Base-by-base conservation (phyloP, 2,113 vertebrate genomes). In the Turnix velox region DNA sequence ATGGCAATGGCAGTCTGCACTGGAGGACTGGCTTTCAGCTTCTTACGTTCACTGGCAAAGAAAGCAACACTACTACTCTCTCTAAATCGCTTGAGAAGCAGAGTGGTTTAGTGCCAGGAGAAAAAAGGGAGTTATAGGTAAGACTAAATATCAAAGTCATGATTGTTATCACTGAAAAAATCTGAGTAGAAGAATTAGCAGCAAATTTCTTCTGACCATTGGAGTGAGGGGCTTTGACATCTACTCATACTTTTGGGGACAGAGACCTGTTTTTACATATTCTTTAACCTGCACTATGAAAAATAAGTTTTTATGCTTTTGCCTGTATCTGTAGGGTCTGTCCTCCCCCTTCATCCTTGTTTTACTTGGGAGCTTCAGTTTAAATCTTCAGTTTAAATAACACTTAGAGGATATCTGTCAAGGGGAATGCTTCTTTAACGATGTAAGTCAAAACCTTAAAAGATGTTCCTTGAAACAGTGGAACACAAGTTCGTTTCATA, bases 1-100 rank as follows among this genome's bases (percentile, higher is more conserved):
- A 59, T 0, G 1, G 23, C 24, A 42, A 17, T 11, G 18, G n/a
- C 5, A 15, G 5, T 17, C 6, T 33, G 25, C 20, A 10, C 8
- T 37, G 15, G 18, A 22, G 9, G 14, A 31, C 3, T 2, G 17
- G 23, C 2, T 72, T 25, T 23, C n/a, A 65, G 6, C 8, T 75
- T 57, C 69, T 48, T 55, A 6, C n/a, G 55, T 46, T 52, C 1
- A 1, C 14, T 5, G 7, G 8, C 31, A 40, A 11, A 58, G 17
- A 45, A 74, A 71, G 10, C 9, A 24, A 27, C 14, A 12, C 6
- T 31, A 14, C 13, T 18, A 28, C 3, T 54, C 7, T 24, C 45
- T 51, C 35, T 27, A 59, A 66, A 68, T 14, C 40, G 4, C 15
- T 25, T 67, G 40, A 18, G 35, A 84, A 62, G 7, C 4, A 55